Evolutionary conservation across 2,888 invertebrate genomes (phyloP), one percentile per base, ranked within the genome.

Genomic region (Stenolophus ochropezus): DNA sequence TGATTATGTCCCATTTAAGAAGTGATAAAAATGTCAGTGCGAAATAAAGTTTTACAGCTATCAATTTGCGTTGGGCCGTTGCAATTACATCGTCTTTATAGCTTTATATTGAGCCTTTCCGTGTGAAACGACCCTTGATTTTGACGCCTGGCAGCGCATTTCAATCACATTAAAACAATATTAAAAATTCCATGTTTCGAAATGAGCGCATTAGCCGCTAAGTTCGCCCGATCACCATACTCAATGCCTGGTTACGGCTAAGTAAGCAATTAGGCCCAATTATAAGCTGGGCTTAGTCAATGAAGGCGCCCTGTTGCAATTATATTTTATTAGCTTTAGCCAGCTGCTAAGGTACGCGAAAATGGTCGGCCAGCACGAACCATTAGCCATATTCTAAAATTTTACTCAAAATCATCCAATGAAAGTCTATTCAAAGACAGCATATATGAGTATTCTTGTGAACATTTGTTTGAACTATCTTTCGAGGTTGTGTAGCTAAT

Each of bases 261-360:
- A 69, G 11, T 69, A 69, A 69, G 65, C 65, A 33, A 69, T 69
- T 69, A 69, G 33, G 33, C 5, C 65, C 65, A 69, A 69, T 69
- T 69, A 61, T 61, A 33, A 33, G 33, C 14, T 11, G 18, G 33
- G 33, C 21, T 33, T 33, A 33, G 33, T 21, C 11, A 69, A 69
- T 69, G 65, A 33, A 69, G 65, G 65, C 65, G 27, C 65, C 65
- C 65, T 69, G 65, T 69, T 69, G 65, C 65, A 69, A 69, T 69
- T 69, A 69, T 33, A 69, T 69, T 69, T 69, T 69, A 69, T 58
- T 58, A 23, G 58, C 14, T 58, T 14, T 14, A 27, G 27, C 27
- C 65, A 69, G 27, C 65, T 69, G 65, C 65, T 16, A 42, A 42
- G 33, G 33, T 42, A 42, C 8, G 33, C 33, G 11, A 8, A 8